A percentile compares a stretch with the other conserved stretches of the same genome.
phyloP scores from a whole-genome alignment of 2,888 invertebrate genomes.

The Tromatobia lineatoria region DNA sequence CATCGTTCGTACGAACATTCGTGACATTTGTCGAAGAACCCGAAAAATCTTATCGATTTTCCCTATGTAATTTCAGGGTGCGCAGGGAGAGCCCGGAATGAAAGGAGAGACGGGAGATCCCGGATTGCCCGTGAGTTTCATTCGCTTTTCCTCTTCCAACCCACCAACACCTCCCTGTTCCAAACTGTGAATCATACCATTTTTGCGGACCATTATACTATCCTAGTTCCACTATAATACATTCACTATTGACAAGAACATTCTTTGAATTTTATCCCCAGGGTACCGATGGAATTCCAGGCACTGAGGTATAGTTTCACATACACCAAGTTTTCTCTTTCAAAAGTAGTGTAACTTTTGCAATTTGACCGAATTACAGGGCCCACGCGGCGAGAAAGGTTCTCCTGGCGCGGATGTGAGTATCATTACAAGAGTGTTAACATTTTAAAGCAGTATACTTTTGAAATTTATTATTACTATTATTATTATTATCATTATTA shows the following conservation, averaged over 20 bases:
- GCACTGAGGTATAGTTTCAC: conserved; percentile 91
- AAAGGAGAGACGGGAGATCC: conserved; percentile 98
- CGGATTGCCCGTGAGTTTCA: conserved; percentile 94
- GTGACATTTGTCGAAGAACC: conserved; percentile 44
- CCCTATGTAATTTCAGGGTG: conserved; percentile 89
- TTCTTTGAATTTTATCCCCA: conserved; percentile 84
- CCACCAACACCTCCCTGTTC: not conserved
- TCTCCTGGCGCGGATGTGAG: conserved; percentile 94
- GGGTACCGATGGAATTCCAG: conserved; percentile 98
- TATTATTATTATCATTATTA: conserved; percentile 37
- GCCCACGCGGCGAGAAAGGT: conserved; percentile 96
- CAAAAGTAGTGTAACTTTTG: conserved; percentile 59
- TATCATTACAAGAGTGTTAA: conserved; percentile 77
- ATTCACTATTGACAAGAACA: conserved; percentile 31
- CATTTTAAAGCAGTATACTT: conserved; percentile 35
- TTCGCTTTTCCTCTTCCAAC: conserved; percentile 51
- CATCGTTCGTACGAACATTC: conserved; percentile 66
- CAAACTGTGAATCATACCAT: conserved; percentile 14
- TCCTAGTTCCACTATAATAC: conserved; percentile 9
- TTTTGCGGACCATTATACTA: conserved; percentile 13
- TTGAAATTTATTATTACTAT: conserved; percentile 11
- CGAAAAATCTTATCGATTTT: conserved; percentile 59
- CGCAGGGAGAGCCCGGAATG: conserved; percentile 96
- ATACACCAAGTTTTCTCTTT: conserved; percentile 51
- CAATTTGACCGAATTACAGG: conserved; percentile 87